These are phyloP conservation scores for Limnothrissa miodon DNA, from an alignment of 2,113 vertebrate species.

Conservation along the genomic window DNA sequence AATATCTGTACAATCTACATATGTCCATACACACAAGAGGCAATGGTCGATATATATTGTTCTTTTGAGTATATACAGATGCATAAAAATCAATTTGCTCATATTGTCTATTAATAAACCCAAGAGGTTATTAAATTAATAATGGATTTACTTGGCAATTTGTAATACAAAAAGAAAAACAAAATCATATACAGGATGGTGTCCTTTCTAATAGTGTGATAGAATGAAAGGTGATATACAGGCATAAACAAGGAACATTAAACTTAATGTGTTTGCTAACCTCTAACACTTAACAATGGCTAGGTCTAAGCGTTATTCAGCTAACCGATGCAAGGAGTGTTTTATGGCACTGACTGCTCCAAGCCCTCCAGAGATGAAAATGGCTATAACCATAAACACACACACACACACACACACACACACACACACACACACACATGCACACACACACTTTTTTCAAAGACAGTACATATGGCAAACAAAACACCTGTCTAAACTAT, in stretches of 20 bases:
- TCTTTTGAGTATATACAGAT: conserved; percentile 14
- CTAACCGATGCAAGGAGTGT: neutral
- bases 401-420: conserved; percentile 3
- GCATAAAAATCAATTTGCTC: neutral
- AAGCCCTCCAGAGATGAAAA: neutral
- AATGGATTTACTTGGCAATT: conserved; percentile 16
- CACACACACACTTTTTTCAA: neutral
- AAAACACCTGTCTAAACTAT: neutral
- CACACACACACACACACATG: neutral
- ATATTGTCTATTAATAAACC: neutral
- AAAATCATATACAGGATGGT: neutral
- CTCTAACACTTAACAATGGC: neutral
- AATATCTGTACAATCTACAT: conserved; percentile 42
- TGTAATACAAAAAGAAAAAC: neutral
- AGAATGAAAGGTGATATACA: neutral
- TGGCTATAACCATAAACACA: conserved; percentile 21
- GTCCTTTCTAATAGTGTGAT: neutral
- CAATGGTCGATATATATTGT: conserved; percentile 15
- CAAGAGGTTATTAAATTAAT: neutral
- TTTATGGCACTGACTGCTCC: neutral
- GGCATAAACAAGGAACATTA: neutral
- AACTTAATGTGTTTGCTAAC: neutral
- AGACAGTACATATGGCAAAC: neutral
- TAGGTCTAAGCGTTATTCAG: neutral
- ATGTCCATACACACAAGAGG: conserved; percentile 33